phyloP scores from a whole-genome alignment of 2,113 vertebrate genomes.

The Smithornis capensis region DNA sequence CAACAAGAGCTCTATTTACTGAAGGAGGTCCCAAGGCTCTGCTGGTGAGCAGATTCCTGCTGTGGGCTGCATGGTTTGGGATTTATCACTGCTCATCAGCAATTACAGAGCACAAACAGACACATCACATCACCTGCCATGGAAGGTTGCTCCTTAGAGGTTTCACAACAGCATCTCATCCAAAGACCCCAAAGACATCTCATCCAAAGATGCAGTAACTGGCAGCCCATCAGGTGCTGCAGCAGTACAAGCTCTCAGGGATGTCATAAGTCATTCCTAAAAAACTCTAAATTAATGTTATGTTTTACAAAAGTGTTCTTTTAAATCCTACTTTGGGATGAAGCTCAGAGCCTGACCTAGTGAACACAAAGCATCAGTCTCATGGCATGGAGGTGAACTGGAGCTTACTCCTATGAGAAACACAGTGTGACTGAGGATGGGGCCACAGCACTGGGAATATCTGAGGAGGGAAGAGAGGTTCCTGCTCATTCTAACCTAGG shows the following conservation, averaged over 20 bases:
- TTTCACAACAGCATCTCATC: background rate
- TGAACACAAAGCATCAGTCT: background rate
- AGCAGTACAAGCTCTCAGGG: background rate
- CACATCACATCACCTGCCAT: rapidly evolving
- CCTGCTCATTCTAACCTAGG: background rate
- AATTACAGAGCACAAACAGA: background rate
- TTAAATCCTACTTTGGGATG: background rate
- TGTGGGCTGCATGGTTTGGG: background rate
- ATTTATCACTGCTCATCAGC: background rate
- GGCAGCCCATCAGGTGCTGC: background rate
- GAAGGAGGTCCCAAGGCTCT: background rate
- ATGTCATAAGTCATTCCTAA: background rate
- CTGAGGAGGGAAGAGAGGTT: background rate
- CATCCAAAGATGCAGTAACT: background rate
- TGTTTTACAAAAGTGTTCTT: background rate
- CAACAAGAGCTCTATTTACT: background rate
- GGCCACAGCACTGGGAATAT: background rate
- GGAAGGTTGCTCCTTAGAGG: background rate
- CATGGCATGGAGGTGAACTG: background rate
- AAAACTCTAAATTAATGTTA: background rate
- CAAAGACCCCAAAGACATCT: background rate
- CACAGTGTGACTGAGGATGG: background rate
- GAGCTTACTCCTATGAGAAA: background rate
- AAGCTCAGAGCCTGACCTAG: background rate
- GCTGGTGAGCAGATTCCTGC: background rate